These are phyloP conservation scores for Vicugna pacos DNA, from an alignment of 2,113 vertebrate species.

Conservation along the genomic window DNA sequence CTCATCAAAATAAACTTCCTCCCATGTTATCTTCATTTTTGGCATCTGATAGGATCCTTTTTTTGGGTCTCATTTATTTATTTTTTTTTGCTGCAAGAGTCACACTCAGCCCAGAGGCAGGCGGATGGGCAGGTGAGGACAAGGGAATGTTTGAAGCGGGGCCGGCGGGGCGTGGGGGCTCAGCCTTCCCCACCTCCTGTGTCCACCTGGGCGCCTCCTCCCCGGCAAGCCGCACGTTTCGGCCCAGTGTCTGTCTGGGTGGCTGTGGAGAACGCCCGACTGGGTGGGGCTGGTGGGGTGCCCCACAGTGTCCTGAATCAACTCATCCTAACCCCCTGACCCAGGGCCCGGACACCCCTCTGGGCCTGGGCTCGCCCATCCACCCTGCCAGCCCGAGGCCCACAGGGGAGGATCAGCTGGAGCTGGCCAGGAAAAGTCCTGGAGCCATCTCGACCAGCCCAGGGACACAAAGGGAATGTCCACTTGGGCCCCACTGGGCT, in stretches of 20 bases:
- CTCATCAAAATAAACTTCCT: conserved; percentile 90
- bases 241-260: accelerated
- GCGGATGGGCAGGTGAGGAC: background rate
- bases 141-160: accelerated
- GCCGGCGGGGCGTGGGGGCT: background rate
- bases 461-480: background rate
- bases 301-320: accelerated
- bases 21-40: conserved; percentile 84
- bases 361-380: accelerated
- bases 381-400: accelerated
- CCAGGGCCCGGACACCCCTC: too few relatives aligned
- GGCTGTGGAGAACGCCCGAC: accelerated
- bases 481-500: background rate
- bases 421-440: background rate
- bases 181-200: accelerated
- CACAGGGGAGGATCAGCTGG: accelerated
- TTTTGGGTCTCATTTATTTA: conserved; percentile 31
- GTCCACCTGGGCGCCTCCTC: background rate
- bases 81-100: conserved; percentile 70
- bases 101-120: background rate
- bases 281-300: accelerated
- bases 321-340: too few relatives aligned
- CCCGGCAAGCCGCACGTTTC: accelerated
- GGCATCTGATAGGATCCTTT: conserved; percentile 78
- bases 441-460: accelerated